Evolutionary conservation across 2,113 vertebrate species (phyloP), one percentile per base, ranked within the genome.

Genomic region (Zingel zingel): DNA sequence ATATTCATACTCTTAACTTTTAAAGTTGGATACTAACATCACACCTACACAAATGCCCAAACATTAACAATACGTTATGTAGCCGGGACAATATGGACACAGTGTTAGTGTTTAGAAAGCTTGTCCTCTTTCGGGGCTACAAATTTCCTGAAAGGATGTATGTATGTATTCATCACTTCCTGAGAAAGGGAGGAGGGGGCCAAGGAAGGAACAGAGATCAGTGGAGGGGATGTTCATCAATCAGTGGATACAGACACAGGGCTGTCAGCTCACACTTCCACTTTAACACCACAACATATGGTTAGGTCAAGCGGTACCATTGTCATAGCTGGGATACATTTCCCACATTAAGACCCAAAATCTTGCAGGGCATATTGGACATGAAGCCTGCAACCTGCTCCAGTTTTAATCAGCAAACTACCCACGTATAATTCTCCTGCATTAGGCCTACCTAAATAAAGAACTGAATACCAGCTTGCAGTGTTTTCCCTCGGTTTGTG

Each of bases 121-220:
- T 12, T 9, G 12, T 71, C 64, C 76, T 71, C 43, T 4, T 54
- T 76, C 56, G 33, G 64, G 39, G 16, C 66, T 39, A 0, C 58
- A 33, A 14, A 65, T 74, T 53, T 80, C 72, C 81, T 75, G 56
- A 67, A 19, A 76, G 68, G 81, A 84, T 74, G 77, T 63, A 30
- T 74, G 77, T 63, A 30, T 39, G 76, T 67, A 71, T 89, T 85
- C 76, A 87, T 87, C 85, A 82, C 79, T 82, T 84, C 66, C 71
- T 77, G 27, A 53, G 62, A 58, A 18, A 39, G 6, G n/a, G 59
- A 30, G 30, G 11, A 48, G 25, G 57, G 43, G 33, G 39, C 21
- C 3, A 65, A 66, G 81, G 51, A 79, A 85, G 82, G 89, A 87
- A 82, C 77, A 74, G 71, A 73, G 64, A 76, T 81, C 61, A 85